Conservation (phyloP, 1,140 invertebrate species). For the Hylyphantes graminicola region DNA sequence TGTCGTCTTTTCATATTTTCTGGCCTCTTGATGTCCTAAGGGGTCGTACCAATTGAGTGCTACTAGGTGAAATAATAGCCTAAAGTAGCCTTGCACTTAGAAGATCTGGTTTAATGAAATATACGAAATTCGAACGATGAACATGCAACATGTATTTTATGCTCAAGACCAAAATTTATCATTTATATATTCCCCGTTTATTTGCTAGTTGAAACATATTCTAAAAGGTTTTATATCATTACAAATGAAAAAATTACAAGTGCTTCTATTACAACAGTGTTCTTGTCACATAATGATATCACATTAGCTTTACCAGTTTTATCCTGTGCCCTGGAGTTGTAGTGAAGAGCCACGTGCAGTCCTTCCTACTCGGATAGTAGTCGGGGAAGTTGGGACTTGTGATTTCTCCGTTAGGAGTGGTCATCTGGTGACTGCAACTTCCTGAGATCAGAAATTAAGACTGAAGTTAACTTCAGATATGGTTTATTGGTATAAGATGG, state of each 20-base stretch:
- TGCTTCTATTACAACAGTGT: background rate
- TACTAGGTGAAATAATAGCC: no score
- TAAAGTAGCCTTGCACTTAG: no score
- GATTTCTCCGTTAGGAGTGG: constrained; percentile 75
- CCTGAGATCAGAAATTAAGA: constrained; percentile 57
- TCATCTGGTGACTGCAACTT: constrained; percentile 74
- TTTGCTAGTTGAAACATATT: background rate
- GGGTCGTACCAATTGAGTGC: no score
- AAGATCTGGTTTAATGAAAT: no score
- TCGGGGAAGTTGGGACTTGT: constrained; percentile 96
- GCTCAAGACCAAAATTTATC: background rate
- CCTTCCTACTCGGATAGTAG: constrained; percentile 90
- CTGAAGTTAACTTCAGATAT: background rate
- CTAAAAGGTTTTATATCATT: background rate
- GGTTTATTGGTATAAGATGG: no score
- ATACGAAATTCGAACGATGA: no score
- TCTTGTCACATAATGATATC: no score
- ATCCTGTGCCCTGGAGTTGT: constrained; percentile 96
- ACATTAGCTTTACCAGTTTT: constrained; percentile 74
- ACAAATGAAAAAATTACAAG: background rate
- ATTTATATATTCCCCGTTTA: background rate
- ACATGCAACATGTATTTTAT: no score
- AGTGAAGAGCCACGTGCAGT: constrained; percentile 97
- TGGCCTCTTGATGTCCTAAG: no score
- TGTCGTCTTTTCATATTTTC: no score